Evolutionary conservation across 2,113 vertebrate genomes (phyloP).

Genomic region (Oreochromis niloticus): DNA sequence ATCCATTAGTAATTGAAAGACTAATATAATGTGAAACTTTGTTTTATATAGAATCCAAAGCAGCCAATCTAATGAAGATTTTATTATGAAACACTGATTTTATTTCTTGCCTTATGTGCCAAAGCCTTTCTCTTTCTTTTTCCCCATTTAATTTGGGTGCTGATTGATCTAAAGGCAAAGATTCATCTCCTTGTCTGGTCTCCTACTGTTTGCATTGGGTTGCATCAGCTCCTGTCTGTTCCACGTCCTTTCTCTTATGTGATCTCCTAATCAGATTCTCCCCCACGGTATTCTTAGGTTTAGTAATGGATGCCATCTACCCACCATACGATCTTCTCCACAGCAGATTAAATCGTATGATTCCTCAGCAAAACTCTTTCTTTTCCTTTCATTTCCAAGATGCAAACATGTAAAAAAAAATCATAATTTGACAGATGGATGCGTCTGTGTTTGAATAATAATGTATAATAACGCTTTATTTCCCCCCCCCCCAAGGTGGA

Average conservation of each 20-base stretch:
- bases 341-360: background rate
- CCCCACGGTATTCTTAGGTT: slow-evolving; percentile 6
- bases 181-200: slow-evolving; percentile 13
- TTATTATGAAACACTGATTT: slow-evolving; percentile 1
- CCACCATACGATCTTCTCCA: background rate
- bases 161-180: slow-evolving; percentile 23
- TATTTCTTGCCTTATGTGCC: background rate
- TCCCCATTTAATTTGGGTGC: slow-evolving; percentile 5
- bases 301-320: background rate
- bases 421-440: background rate
- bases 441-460: background rate
- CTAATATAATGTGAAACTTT: background rate
- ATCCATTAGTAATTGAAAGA: background rate
- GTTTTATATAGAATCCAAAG: background rate
- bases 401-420: background rate
- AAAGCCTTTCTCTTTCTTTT: slow-evolving; percentile 5
- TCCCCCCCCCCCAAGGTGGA: background rate
- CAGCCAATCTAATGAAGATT: background rate
- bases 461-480: background rate
- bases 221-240: slow-evolving; percentile 49
- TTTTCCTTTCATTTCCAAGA: background rate
- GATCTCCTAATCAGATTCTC: slow-evolving; percentile 29
- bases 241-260: slow-evolving; percentile 4
- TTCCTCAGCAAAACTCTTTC: background rate
- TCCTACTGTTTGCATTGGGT: slow-evolving; percentile 30